Conservation (phyloP, 2,797 vertebrate genomes). For the Parambassis ranga region DNA sequence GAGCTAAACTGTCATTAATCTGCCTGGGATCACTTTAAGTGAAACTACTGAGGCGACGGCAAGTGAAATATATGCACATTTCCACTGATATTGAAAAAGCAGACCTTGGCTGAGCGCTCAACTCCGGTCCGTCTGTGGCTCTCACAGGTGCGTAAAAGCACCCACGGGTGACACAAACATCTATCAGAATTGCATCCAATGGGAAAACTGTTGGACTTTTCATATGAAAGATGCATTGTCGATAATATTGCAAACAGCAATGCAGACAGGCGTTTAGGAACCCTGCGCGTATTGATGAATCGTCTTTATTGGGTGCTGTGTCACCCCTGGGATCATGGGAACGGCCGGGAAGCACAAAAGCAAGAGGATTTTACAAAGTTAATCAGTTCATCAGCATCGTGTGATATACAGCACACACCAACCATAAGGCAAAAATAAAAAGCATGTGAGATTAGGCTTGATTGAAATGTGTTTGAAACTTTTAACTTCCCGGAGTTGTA, state of each 20-base stretch:
- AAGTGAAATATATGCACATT: background rate
- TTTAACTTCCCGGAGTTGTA: constrained; percentile 77
- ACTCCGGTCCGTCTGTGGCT: background rate
- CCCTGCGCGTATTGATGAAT: constrained; percentile 52
- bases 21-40: background rate
- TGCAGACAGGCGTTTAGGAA: constrained; percentile 7
- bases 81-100: background rate
- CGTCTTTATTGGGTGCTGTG: constrained; percentile 48
- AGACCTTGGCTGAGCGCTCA: background rate
- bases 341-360: constrained; percentile 60
- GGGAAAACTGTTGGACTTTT: background rate
- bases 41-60: background rate
- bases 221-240: no score
- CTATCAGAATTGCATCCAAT: background rate
- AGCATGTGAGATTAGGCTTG: constrained; percentile 68
- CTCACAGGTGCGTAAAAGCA: constrained; percentile 66
- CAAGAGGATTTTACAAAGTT: constrained; percentile 44
- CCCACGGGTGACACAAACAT: background rate
- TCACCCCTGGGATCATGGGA: constrained; percentile 73
- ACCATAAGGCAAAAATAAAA: constrained; percentile 50
- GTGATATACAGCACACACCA: constrained; percentile 26
- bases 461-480: constrained; percentile 75
- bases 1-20: constrained; percentile 12
- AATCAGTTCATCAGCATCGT: constrained; percentile 7
- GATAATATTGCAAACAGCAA: no score